Conservation (phyloP, 2,888 invertebrate genomes). For the Phortica okadai region DNA sequence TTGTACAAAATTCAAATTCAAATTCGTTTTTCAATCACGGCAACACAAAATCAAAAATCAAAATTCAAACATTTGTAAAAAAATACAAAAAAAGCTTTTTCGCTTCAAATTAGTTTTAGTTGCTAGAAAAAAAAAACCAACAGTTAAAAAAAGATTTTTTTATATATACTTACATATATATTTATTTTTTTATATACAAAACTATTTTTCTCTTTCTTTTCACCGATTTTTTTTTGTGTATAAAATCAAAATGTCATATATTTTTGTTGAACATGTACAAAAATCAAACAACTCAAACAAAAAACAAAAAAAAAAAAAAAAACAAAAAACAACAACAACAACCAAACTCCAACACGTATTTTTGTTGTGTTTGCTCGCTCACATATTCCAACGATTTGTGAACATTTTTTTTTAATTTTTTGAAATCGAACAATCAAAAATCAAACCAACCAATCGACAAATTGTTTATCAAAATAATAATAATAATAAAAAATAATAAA, state of each 20-base stretch:
- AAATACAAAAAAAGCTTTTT: constrained; percentile 15
- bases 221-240: constrained; percentile 51
- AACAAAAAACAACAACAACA: constrained; percentile 34
- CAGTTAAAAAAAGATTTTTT: constrained; percentile 46
- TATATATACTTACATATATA: constrained; percentile 43
- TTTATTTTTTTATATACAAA: constrained; percentile 66
- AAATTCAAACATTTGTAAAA: background rate
- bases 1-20: constrained; percentile 17
- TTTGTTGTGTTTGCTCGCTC: constrained; percentile 46
- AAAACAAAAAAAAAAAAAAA: constrained; percentile 1
- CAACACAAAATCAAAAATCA: background rate
- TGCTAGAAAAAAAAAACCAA: constrained; percentile 30
- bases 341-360: constrained; percentile 55
- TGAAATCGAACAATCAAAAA: constrained; percentile 36
- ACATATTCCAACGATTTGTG: constrained; percentile 55
- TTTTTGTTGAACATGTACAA: constrained; percentile 31
- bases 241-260: constrained; percentile 19
- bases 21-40: background rate
- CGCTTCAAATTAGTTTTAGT: constrained; percentile 38
- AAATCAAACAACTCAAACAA: no score
- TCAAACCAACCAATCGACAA: background rate
- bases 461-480: background rate
- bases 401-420: constrained; percentile 44
- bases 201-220: constrained; percentile 69
- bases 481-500: constrained; percentile 31